These are phyloP conservation scores for Brachylomia viminalis DNA, from an alignment of 2,888 invertebrate species.

Conservation along the genomic window DNA sequence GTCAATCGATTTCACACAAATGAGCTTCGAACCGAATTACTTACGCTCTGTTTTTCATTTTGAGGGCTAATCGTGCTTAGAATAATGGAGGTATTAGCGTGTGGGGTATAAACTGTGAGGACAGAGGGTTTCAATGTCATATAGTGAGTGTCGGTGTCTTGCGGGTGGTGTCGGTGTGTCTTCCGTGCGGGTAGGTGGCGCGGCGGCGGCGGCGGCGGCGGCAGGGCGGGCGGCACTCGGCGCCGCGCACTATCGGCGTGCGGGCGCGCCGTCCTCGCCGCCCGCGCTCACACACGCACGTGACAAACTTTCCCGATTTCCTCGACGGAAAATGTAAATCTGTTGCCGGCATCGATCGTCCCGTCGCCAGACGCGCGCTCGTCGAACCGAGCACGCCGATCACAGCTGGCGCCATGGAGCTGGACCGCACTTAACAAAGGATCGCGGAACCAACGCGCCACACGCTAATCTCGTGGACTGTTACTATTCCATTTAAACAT, in stretches of 20 bases:
- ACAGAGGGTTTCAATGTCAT: constrained; percentile 70
- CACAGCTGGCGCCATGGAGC: constrained; percentile 88
- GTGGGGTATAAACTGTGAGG: constrained; percentile 31
- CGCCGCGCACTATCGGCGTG: constrained; percentile 88
- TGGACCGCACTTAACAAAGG: constrained; percentile 87
- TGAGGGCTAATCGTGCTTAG: constrained; percentile 25
- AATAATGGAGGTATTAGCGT: constrained; percentile 23
- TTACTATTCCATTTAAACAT: constrained; percentile 74
- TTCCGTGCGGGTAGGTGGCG: constrained; percentile 64
- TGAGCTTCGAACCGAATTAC: constrained; percentile 40
- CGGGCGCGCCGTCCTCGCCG: constrained; percentile 88
- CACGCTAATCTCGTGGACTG: constrained; percentile 77
- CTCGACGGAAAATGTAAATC: constrained; percentile 90
- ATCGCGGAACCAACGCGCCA: constrained; percentile 75
- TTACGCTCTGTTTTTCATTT: constrained; percentile 31
- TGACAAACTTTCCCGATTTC: constrained; percentile 90
- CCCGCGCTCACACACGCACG: constrained; percentile 83
- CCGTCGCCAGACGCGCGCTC: constrained; percentile 84
- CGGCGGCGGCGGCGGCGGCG: constrained; percentile 73
- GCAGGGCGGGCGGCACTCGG: constrained; percentile 89
- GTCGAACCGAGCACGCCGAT: constrained; percentile 82
- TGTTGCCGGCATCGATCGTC: constrained; percentile 89
- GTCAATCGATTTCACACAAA: constrained; percentile 65
- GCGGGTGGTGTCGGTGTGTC: constrained; percentile 48
- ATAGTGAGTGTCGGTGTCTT: constrained; percentile 75